Evolutionary conservation across 2,113 vertebrate genomes (phyloP), one percentile per base, ranked within the genome.

Genomic region (Clarias magur): DNA sequence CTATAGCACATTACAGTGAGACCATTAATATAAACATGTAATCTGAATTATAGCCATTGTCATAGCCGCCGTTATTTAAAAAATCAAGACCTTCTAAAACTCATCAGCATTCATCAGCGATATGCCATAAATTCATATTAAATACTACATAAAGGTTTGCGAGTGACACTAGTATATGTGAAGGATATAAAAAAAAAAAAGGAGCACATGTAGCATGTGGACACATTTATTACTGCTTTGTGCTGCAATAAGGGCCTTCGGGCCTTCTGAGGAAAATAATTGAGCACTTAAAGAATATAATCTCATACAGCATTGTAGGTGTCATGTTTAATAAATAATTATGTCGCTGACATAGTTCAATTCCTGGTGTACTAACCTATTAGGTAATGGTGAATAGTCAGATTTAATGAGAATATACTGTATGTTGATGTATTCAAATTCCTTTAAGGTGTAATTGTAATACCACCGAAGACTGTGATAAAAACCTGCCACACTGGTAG

Each of bases 361-460:
- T 80, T 59, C 56, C 17, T 59, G 59, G 10, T 81, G 30, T 8
- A 60, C 34, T 62, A 38, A 60, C 5, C 57, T 23, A 62, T 25
- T 81, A 62, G 42, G 23, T 62, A 21, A 42, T 62, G 11, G 30
- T 81, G 59, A 81, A 38, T 12, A 62, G 27, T 54, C 62, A 57
- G 19, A 79, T 63, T 80, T 67, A 38, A 27, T 23, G 60, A 67
- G 42, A 76, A 62, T 62, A 57, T 62, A 34, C 11, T 8, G 48
- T 48, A 85, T 54, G 34, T 23, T 72, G 65, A 65, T 63, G 25
- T 25, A 21, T 68, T 80, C 21, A 11, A 80, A 60, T 80, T 38
- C 12, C 79, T 80, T 60, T 15, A 30, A 21, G 79, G 79, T 23
- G 23, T 86, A 86, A 79, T n/a, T 75, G 68, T 34, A 70, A 83